Percentiles rank a stretch among this genome's conserved stretches.
Conservation (phyloP, 2,113 vertebrate genomes). For the Helogale parvula region DNA sequence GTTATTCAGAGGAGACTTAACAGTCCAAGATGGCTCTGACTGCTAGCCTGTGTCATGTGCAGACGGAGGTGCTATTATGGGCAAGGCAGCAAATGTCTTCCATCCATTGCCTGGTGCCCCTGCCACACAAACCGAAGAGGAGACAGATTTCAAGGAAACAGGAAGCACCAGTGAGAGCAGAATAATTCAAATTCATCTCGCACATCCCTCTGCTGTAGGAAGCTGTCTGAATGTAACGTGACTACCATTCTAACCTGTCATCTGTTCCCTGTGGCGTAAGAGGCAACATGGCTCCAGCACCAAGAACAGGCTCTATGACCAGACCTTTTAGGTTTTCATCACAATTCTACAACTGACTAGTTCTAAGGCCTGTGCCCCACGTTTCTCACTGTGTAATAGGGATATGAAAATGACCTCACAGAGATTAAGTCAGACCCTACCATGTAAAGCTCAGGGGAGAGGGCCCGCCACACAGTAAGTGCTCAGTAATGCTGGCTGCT, state of each 20-base stretch:
- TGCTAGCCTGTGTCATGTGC: neutral
- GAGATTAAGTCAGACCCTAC: neutral
- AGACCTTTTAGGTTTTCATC: neutral
- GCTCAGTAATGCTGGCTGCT: neutral
- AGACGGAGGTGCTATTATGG: neutral
- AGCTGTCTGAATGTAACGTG: neutral
- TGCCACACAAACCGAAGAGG: neutral
- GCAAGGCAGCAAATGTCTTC: neutral
- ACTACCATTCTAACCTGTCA: neutral
- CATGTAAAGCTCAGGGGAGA: neutral
- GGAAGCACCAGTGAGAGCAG: neutral
- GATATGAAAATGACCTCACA: neutral
- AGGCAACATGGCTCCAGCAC: neutral
- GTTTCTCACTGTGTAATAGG: neutral
- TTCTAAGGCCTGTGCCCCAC: neutral
- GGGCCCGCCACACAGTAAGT: neutral
- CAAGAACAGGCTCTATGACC: neutral
- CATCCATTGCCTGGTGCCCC: neutral
- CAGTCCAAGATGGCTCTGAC: neutral
- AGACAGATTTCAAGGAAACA: neutral
- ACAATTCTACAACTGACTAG: neutral
- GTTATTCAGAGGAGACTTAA: neutral
- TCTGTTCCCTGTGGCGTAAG: neutral
- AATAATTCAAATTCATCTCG: neutral
- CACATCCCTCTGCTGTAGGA: neutral